Evolutionary conservation across 2,113 vertebrate genomes (phyloP).

Genomic region (Osmerus mordax): DNA sequence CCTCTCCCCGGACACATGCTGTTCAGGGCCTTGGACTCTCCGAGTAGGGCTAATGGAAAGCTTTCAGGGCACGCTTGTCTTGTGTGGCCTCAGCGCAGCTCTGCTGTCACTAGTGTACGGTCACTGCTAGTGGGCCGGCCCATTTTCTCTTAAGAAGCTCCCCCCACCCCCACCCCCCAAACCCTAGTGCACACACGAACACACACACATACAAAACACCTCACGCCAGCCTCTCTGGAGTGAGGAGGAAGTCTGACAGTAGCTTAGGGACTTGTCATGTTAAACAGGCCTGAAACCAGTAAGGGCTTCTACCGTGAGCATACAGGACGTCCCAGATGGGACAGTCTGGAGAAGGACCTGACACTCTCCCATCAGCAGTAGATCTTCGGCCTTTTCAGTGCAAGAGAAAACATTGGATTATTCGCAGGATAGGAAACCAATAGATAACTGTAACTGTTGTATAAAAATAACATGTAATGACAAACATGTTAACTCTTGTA

Average conservation of each 20-base stretch:
- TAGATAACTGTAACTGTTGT: too few relatives aligned
- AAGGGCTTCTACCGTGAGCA: conserved; percentile 52
- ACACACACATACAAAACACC: conserved; percentile 18
- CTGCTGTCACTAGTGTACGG: conserved; percentile 56
- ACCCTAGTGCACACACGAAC: not conserved
- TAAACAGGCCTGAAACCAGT: conserved; percentile 74
- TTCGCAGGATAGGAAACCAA: too few relatives aligned
- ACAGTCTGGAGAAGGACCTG: not conserved
- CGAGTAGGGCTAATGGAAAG: conserved; percentile 90
- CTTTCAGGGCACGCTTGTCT: conserved; percentile 84
- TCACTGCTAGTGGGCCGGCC: conserved; percentile 61
- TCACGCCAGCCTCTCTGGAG: conserved; percentile 53
- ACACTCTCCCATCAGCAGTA: not conserved
- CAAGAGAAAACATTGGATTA: too few relatives aligned
- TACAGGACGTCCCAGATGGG: conserved; percentile 18
- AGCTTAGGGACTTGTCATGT: conserved; percentile 71
- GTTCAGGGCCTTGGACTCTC: conserved; percentile 77
- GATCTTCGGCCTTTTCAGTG: not conserved
- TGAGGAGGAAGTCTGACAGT: conserved; percentile 71
- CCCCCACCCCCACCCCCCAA: not conserved
- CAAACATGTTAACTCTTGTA: too few relatives aligned
- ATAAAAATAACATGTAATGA: too few relatives aligned
- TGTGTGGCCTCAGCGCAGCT: conserved; percentile 79
- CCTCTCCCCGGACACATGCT: conserved; percentile 60
- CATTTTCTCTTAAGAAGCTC: conserved; percentile 10